Evolutionary conservation across 2,113 vertebrate species (phyloP).

Genomic region (Brachyistius frenatus): DNA sequence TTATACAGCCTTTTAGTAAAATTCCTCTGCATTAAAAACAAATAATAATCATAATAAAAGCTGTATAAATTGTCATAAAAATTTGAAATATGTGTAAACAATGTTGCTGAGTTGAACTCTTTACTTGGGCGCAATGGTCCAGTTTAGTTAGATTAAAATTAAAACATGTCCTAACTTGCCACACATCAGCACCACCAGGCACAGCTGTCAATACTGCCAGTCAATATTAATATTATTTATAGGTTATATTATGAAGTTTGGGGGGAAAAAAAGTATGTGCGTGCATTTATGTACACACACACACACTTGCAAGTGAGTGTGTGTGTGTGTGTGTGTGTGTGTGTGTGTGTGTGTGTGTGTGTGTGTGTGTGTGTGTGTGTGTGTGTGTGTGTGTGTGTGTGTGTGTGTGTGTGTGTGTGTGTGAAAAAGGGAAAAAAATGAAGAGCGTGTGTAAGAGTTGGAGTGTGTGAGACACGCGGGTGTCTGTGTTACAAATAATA

Average conservation of each 20-base stretch:
- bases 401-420: not conserved
- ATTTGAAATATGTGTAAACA: conserved; percentile 10
- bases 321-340: not conserved
- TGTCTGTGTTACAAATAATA: conserved; percentile 19
- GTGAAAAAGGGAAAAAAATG: not conserved
- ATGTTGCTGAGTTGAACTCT: conserved; percentile 8
- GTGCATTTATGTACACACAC: conserved; percentile 21
- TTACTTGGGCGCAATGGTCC: not conserved
- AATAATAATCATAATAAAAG: not conserved
- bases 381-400: conserved; percentile 14
- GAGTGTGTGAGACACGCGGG: not conserved
- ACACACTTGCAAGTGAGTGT: conserved; percentile 24
- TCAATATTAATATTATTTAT: conserved; percentile 14
- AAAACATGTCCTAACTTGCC: conserved; percentile 16
- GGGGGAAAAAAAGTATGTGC: conserved; percentile 9
- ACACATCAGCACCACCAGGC: conserved; percentile 6
- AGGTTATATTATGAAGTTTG: conserved; percentile 14
- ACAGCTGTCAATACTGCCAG: not conserved
- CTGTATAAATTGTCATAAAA: not conserved
- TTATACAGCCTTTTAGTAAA: not conserved
- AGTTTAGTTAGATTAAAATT: conserved; percentile 5
- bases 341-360: conserved; percentile 20
- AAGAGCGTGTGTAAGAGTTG: conserved; percentile 13
- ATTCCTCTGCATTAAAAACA: conserved; percentile 1
- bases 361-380: not conserved